Evolutionary conservation across 2,113 vertebrate genomes (phyloP).

Genomic region (Ictidomys tridecemlineatus): DNA sequence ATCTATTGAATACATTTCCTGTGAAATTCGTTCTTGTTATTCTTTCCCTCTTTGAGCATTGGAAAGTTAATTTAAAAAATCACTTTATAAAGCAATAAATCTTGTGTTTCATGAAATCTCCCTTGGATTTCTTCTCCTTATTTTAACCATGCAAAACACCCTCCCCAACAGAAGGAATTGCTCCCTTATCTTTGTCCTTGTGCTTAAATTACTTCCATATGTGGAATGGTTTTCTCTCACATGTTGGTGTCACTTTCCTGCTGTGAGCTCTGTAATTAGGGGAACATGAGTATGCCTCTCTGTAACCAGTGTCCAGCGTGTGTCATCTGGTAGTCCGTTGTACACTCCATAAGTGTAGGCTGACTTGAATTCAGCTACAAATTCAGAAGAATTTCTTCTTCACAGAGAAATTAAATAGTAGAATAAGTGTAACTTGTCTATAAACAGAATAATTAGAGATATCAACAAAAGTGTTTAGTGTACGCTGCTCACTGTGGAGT

Average conservation of each 20-base stretch:
- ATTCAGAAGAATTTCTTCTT: neutral
- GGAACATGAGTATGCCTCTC: neutral
- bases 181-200: neutral
- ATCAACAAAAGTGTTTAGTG: neutral
- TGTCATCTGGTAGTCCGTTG: neutral
- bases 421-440: slow-evolving; percentile 13
- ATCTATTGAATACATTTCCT: neutral
- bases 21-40: neutral
- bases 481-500: neutral
- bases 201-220: neutral
- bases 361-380: neutral
- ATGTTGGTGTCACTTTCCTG: neutral
- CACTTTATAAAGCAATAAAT: neutral
- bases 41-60: neutral
- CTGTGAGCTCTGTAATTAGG: neutral
- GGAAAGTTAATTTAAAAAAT: neutral
- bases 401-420: neutral
- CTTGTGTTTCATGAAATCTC: neutral
- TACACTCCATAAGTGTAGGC: neutral
- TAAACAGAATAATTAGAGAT: slow-evolving; percentile 29
- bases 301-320: neutral
- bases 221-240: neutral
- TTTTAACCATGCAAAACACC: neutral
- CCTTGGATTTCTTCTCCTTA: neutral
- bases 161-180: neutral